phyloP scores from a whole-genome alignment of 2,113 vertebrate genomes.

The Oxyura jamaicensis region DNA sequence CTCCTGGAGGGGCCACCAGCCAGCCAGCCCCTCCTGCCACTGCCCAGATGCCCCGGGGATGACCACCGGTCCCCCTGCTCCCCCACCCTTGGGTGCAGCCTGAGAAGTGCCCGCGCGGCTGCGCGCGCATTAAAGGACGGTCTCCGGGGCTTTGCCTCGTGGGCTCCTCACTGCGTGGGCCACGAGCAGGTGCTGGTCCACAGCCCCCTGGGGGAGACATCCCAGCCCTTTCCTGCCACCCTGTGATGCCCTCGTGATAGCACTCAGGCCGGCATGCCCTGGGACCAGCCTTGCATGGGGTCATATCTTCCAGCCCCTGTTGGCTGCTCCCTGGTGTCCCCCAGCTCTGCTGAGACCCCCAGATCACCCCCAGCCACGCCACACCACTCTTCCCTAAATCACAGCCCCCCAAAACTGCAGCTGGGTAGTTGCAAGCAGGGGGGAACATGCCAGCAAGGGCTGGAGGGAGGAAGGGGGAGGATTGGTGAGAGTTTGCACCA shows the following conservation, averaged over 20 bases:
- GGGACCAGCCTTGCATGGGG: not conserved
- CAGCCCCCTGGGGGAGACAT: not conserved
- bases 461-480: not conserved
- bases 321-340: not conserved
- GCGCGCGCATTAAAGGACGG: constrained; percentile 23
- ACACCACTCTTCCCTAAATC: not conserved
- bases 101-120: not conserved
- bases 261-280: accelerated
- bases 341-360: not conserved
- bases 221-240: not conserved
- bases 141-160: accelerated
- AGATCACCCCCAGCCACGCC: accelerated
- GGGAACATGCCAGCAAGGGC: not conserved
- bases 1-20: not conserved
- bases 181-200: not conserved
- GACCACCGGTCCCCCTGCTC: not conserved
- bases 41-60: not conserved
- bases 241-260: not conserved
- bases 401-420: not conserved
- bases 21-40: not conserved
- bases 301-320: not conserved
- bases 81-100: not conserved
- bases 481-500: not conserved
- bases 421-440: not conserved
- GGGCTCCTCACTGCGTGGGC: not conserved